Evolutionary conservation across 2,113 vertebrate genomes (phyloP).

Genomic region (Amphiprion ocellaris): DNA sequence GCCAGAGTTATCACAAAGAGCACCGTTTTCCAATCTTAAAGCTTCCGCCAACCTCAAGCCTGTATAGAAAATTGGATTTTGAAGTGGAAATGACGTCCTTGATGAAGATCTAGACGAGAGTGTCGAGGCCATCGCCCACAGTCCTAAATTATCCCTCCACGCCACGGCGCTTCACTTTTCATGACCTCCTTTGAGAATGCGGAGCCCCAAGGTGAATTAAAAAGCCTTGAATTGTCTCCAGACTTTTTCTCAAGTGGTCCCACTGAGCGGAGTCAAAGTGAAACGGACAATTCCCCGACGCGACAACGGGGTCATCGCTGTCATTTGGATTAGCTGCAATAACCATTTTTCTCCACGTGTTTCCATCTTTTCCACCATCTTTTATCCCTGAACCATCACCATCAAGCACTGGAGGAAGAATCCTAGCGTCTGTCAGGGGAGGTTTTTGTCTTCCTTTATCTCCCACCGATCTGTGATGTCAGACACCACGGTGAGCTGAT

Average conservation of each 20-base stretch:
- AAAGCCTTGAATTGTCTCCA: constrained; percentile 60
- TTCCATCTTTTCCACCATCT: constrained; percentile 17
- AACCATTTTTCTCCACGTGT: constrained; percentile 61
- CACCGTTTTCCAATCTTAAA: neutral
- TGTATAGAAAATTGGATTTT: constrained; percentile 32
- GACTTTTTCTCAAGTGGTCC: constrained; percentile 52
- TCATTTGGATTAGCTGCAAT: constrained; percentile 73
- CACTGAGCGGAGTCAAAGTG: constrained; percentile 49
- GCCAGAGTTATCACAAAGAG: neutral
- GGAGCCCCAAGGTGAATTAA: constrained; percentile 58
- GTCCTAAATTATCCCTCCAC: constrained; percentile 3
- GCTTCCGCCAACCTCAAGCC: neutral
- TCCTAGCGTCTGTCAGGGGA: constrained; percentile 59
- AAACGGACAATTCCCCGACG: constrained; percentile 53
- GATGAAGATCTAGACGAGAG: constrained; percentile 34
- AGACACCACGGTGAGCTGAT: constrained; percentile 51
- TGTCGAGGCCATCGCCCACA: neutral
- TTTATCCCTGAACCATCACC: constrained; percentile 57
- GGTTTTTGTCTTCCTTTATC: constrained; percentile 49
- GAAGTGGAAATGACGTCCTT: constrained; percentile 24
- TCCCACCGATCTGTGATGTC: constrained; percentile 65
- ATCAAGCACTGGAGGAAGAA: constrained; percentile 56
- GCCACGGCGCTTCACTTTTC: constrained; percentile 5
- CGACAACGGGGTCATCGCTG: constrained; percentile 56
- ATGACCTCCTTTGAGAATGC: constrained; percentile 56